Conservation (phyloP, 2,888 invertebrate species). For the Drosophila anomalata region DNA sequence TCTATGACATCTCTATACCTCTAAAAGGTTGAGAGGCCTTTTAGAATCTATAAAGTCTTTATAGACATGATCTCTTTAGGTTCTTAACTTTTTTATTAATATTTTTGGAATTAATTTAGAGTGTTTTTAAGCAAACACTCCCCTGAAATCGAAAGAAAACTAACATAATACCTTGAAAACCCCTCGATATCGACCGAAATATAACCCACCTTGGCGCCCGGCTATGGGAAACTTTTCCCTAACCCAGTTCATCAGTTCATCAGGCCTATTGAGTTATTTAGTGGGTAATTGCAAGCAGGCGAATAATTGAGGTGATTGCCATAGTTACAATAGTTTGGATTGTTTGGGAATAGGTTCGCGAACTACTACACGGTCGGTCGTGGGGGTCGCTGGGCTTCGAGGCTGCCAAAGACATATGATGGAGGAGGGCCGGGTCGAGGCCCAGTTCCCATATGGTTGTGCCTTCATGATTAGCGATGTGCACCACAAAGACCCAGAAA, state of each 20-base stretch:
- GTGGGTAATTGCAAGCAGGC: conserved; percentile 24
- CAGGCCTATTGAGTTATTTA: conserved; percentile 37
- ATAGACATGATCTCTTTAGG: too few relatives aligned
- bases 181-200: not conserved
- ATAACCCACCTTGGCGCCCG: not conserved
- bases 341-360: conserved; percentile 12
- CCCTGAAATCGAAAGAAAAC: not conserved
- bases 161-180: not conserved
- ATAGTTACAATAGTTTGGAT: conserved; percentile 36
- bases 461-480: conserved; percentile 13
- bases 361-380: not conserved
- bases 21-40: too few relatives aligned
- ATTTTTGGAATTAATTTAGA: too few relatives aligned
- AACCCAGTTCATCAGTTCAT: conserved; percentile 41
- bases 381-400: conserved; percentile 12
- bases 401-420: conserved; percentile 2
- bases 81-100: too few relatives aligned
- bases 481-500: conserved; percentile 46
- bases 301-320: conserved; percentile 41
- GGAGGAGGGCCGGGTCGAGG: conserved; percentile 24
- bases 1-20: too few relatives aligned
- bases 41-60: too few relatives aligned
- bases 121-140: too few relatives aligned
- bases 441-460: conserved; percentile 34
- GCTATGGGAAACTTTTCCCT: conserved; percentile 25